phyloP scores from a whole-genome alignment of 1,140 invertebrate genomes.

The Achatina immaculata region DNA sequence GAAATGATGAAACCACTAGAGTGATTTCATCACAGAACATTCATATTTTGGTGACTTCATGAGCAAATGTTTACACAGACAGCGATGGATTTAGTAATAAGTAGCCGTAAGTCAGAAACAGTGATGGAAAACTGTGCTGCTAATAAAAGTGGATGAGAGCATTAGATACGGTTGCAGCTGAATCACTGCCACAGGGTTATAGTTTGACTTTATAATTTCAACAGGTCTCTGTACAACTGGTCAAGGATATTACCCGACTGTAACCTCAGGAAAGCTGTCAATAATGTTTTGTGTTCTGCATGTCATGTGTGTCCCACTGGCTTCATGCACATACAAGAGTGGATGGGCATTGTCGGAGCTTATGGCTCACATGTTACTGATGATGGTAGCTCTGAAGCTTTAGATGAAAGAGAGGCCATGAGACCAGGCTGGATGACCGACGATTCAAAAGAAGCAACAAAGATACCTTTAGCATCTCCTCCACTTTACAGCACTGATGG shows the following conservation, averaged over 20 bases:
- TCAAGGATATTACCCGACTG: conserved; percentile 77
- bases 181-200: no score
- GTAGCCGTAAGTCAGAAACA: no score
- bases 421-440: conserved; percentile 53
- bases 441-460: conserved; percentile 62
- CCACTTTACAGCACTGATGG: conserved; percentile 26
- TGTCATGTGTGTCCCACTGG: conserved; percentile 85
- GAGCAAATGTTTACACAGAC: no score
- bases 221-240: conserved; percentile 82
- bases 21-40: no score
- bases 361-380: conserved; percentile 75
- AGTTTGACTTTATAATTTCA: no score
- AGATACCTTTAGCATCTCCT: conserved; percentile 6
- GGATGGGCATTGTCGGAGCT: conserved; percentile 77
- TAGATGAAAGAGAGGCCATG: conserved; percentile 36
- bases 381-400: conserved; percentile 77
- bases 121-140: no score
- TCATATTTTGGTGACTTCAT: no score
- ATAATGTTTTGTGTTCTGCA: conserved; percentile 84
- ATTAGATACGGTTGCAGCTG: no score
- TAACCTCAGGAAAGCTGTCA: conserved; percentile 83
- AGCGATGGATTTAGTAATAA: no score
- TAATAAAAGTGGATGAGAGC: no score
- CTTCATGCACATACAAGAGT: conserved; percentile 81
- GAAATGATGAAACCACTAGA: no score